Percentiles rank a stretch among this genome's conserved stretches.
These are phyloP conservation scores for Cryptotis parvus DNA, from an alignment of 2,113 vertebrate genomes.

Conservation along the genomic window DNA sequence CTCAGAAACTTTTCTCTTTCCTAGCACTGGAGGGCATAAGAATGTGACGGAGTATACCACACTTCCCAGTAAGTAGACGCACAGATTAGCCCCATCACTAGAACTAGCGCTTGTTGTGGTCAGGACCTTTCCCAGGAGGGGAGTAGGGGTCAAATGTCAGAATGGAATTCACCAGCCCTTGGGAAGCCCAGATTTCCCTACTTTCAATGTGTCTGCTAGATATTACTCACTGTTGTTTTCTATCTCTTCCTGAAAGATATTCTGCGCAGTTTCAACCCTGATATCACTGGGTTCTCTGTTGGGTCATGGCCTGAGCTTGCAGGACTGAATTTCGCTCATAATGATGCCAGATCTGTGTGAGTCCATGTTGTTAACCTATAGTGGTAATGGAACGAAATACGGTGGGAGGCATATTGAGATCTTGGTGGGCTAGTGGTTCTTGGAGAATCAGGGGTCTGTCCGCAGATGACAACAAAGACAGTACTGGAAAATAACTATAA, in stretches of 20 bases:
- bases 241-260: constrained; percentile 89
- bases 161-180: neutral
- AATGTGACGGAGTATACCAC: constrained; percentile 92
- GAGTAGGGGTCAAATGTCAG: neutral
- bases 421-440: too few relatives aligned
- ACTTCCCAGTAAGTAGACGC: constrained; percentile 93
- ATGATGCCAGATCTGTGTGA: constrained; percentile 90
- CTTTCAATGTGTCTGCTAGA: too few relatives aligned
- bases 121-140: neutral
- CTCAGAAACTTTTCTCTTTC: constrained; percentile 68
- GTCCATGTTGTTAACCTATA: constrained; percentile 55
- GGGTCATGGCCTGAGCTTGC: constrained; percentile 81
- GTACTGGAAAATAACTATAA: rapidly evolving
- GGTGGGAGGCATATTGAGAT: too few relatives aligned
- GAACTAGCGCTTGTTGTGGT: neutral
- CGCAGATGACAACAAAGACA: neutral
- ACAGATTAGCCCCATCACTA: neutral
- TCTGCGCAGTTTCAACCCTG: constrained; percentile 93
- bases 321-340: constrained; percentile 92
- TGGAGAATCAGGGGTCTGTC: too few relatives aligned
- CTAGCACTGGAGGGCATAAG: constrained; percentile 94
- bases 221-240: neutral
- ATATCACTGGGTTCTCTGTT: constrained; percentile 91
- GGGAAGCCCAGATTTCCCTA: too few relatives aligned
- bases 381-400: neutral